Conservation (phyloP, 92 coral and sea anemone genomes). For the Pocillopora grandis region DNA sequence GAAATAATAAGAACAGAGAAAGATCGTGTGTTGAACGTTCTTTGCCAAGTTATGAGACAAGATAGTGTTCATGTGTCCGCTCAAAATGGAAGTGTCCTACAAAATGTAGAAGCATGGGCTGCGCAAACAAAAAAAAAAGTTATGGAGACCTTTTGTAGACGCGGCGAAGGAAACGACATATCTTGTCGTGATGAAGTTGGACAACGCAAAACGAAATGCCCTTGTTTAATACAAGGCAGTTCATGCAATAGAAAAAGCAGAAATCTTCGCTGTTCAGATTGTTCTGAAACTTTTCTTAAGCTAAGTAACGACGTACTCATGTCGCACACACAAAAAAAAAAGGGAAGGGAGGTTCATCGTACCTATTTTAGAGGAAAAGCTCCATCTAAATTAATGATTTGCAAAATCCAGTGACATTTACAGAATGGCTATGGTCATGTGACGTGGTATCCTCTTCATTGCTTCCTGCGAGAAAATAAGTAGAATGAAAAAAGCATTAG, state of each 20-base stretch:
- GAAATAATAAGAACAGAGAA: background rate
- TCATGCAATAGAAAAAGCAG: background rate
- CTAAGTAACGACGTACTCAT: too few relatives aligned
- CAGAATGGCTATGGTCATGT: too few relatives aligned
- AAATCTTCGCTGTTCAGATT: too few relatives aligned
- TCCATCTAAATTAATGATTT: too few relatives aligned
- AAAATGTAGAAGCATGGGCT: background rate
- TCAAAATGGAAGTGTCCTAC: background rate
- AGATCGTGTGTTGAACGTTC: background rate
- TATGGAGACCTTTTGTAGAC: background rate
- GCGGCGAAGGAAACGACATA: background rate
- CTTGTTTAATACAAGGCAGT: background rate
- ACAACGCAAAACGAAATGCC: background rate
- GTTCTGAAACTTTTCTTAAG: too few relatives aligned
- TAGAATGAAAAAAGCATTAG: too few relatives aligned
- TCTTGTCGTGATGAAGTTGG: constrained; percentile 5
- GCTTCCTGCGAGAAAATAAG: too few relatives aligned
- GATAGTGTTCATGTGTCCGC: background rate
- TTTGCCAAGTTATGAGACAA: background rate
- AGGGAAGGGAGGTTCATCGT: too few relatives aligned
- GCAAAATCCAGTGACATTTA: too few relatives aligned
- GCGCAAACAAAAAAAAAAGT: background rate
- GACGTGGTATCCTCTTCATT: too few relatives aligned
- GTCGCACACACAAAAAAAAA: too few relatives aligned
- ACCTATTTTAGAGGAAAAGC: too few relatives aligned